Evolutionary conservation across 1,140 invertebrate genomes (phyloP).

Genomic region (Pemphigus obesinymphae): DNA sequence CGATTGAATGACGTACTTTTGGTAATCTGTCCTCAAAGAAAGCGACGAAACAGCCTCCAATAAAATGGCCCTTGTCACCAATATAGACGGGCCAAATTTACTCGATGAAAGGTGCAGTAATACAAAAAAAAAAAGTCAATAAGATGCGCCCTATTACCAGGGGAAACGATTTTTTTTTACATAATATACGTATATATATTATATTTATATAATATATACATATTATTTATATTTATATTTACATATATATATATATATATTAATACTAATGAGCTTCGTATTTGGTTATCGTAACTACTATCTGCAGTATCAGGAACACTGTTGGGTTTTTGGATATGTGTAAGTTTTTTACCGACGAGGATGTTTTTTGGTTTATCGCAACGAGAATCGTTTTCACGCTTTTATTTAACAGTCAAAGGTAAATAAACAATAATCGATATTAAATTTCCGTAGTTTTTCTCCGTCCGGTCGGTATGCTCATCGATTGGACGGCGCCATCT

Average conservation of each 20-base stretch:
- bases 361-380: neutral
- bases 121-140: constrained; percentile 7
- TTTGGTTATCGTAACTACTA: neutral
- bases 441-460: constrained; percentile 3
- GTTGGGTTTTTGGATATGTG: constrained; percentile 12
- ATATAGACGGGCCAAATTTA: constrained; percentile 38
- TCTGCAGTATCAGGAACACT: neutral
- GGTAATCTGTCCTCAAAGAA: constrained; percentile 36
- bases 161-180: constrained; percentile 19
- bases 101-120: constrained; percentile 42
- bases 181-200: neutral
- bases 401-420: neutral
- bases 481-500: constrained; percentile 28
- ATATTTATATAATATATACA: neutral
- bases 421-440: constrained; percentile 7
- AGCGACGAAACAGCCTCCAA: constrained; percentile 39
- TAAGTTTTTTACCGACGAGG: constrained; percentile 11
- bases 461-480: constrained; percentile 17
- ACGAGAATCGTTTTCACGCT: neutral
- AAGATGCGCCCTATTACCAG: neutral
- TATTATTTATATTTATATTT: neutral
- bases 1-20: constrained; percentile 27
- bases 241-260: too few relatives aligned
- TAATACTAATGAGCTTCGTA: constrained; percentile 5
- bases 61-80: constrained; percentile 40